Base-by-base conservation (phyloP, 2,797 vertebrate species). In the Chiroxiphia lanceolata region DNA sequence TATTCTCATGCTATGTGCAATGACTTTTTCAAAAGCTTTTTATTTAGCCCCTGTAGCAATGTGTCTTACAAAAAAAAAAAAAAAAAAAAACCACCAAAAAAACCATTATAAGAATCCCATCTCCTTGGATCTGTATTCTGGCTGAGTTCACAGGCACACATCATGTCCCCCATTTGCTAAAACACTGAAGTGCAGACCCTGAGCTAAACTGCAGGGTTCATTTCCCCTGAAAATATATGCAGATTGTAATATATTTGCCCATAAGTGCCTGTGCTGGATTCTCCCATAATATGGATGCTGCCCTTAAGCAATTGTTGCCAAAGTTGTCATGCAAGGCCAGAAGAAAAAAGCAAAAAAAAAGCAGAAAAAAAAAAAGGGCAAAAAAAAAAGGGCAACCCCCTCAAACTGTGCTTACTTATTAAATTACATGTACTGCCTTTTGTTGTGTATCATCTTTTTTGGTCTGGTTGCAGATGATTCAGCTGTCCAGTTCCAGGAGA, bases 1-100 rank as follows among this genome's bases (percentile, higher is more conserved):
- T 94, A 89, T 96, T 95, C 94, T 87, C 68, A 17, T 83, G 83
- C 91, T 94, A 75, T 89, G 90, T 96, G 93, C 90, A 93, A 47
- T 95, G 95, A 83, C 93, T 95, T 94, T 93, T 77, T 82, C 83
- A 92, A 93, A 96, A 90, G 96, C 93, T 95, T 94, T 96, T 89
- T 95, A 93, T 95, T 96, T 95, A 94, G 94, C 91, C 92, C 88
- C 93, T 93, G 71, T 93, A 95, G 94, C 87, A 76, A 63, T 91
- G 82, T 17, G 13, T 94, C 94, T 94, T 88, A 83, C 76, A 54
- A 50, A 85, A 84, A 88, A 67, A 51, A 83, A 74, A 79, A 59
- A 42, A 42, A 86, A 90, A 61, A 48, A 74, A 69, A 74, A 69
- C 4, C 50, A 17, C 51, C 7, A 31, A n/a, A 64, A 65, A 47